Base-by-base conservation (phyloP, 2,113 vertebrate species). In the Apteryx mantelli region DNA sequence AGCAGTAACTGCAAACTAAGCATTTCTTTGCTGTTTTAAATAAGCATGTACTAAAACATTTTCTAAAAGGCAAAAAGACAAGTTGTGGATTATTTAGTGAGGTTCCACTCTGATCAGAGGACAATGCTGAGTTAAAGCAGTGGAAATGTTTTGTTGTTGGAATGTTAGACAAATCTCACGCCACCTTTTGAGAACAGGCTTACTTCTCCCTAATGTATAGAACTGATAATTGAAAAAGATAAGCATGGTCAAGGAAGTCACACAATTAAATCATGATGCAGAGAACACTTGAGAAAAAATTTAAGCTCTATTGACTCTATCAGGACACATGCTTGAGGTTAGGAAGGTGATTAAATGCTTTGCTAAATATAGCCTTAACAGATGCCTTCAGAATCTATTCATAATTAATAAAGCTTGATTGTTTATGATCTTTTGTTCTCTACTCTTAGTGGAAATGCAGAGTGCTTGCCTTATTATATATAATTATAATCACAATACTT, bases 311-410 rank as follows among this genome's bases (percentile, higher is more conserved):
- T 25, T 74, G 58, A 88, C 26, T 55, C 40, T 86, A 61, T 32
- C 24, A 75, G 40, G 55, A 86, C 26, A 34, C 3, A 24, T 0
- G 8, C 18, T n/a, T 55, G 46, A 78, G 42, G 34, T 78, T 60
- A 94, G 56, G n/a, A 86, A 71, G 28, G 60, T 81, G 68, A 82
- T 84, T 70, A 81, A 90, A 9, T 25, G 38, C 76, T 90, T 93
- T 92, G 46, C 80, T 92, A 96, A 94, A 94, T 91, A 88, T 44
- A 92, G 88, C n/a, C 21, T 64, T 81, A 86, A 86, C 92, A 90
- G 79, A 74, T 55, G 64, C 55, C 55, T 91, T 86, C 58, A 88
- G 42, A 75, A 86, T 68, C 15, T 55, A 75, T 53, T 83, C 4
- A 44, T 81, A 91, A 96, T 77, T 91, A 75, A 88, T 75, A 75